Conservation (phyloP, 2,113 vertebrate species). For the Amblyopsis rosae region DNA sequence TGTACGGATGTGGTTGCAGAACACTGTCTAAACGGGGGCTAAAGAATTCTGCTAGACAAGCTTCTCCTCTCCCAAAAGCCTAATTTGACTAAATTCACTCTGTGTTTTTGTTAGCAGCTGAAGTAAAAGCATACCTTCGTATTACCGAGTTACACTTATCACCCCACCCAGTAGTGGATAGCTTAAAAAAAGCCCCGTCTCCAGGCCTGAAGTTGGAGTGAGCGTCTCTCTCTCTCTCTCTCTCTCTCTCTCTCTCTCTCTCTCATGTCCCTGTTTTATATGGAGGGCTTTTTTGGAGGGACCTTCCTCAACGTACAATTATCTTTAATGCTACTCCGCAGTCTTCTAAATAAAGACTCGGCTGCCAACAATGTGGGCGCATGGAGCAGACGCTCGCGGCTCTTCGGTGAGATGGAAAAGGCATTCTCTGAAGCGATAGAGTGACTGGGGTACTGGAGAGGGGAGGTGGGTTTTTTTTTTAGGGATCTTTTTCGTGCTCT, state of each 20-base stretch:
- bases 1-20: conserved; percentile 70
- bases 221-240: conserved; percentile 4
- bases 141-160: conserved; percentile 69
- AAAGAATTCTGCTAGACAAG: conserved; percentile 56
- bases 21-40: conserved; percentile 51
- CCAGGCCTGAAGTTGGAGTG: conserved; percentile 45
- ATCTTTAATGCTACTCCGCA: conserved; percentile 82
- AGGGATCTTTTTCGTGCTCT: conserved; percentile 48
- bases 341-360: conserved; percentile 78
- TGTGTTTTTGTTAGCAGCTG: conserved; percentile 67
- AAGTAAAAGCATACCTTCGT: conserved; percentile 69
- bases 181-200: conserved; percentile 60
- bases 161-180: conserved; percentile 65
- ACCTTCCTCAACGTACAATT: conserved; percentile 79
- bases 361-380: conserved; percentile 73
- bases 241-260: not conserved
- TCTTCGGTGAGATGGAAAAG: conserved; percentile 65
- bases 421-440: conserved; percentile 57
- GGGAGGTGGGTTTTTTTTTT: not conserved
- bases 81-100: conserved; percentile 59
- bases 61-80: conserved; percentile 55
- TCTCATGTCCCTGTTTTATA: conserved; percentile 67
- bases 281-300: conserved; percentile 71
- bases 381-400: conserved; percentile 57
- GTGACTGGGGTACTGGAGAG: conserved; percentile 31